phyloP scores from a whole-genome alignment of 2,888 invertebrate species.

The Epinotia ramella region DNA sequence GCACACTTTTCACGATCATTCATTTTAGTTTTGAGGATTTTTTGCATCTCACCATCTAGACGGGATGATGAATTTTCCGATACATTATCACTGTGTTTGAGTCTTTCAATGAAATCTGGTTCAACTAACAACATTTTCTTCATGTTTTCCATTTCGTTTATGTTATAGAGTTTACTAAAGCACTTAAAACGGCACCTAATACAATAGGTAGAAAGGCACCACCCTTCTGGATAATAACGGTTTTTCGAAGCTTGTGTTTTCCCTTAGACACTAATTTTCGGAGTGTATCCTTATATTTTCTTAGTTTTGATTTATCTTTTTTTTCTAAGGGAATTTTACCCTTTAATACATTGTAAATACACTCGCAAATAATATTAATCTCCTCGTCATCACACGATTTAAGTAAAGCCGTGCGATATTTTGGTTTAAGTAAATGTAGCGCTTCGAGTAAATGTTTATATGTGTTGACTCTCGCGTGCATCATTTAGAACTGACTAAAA shows the following conservation, averaged over 20 bases:
- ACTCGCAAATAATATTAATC: conserved; percentile 42
- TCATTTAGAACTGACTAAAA: conserved; percentile 48
- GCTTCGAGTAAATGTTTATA: conserved; percentile 48
- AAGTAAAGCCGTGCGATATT: conserved; percentile 49
- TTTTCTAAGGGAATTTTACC: conserved; percentile 31
- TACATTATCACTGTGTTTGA: conserved; percentile 41
- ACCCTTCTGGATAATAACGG: conserved; percentile 33
- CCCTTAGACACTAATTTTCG: conserved; percentile 10
- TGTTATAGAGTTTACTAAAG: conserved; percentile 38
- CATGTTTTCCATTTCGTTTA: conserved; percentile 42
- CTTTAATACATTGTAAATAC: conserved; percentile 41
- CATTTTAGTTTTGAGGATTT: conserved; percentile 47
- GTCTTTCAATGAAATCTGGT: conserved; percentile 48
- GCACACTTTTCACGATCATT: conserved; percentile 51
- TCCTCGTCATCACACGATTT: conserved; percentile 48
- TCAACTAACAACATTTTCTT: conserved; percentile 50
- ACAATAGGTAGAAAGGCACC: conserved; percentile 41
- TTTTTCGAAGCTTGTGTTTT: conserved; percentile 17
- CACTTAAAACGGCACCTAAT: conserved; percentile 48
- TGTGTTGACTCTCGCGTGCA: conserved; percentile 47
- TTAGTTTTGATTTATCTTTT: conserved; percentile 24
- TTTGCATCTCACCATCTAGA: conserved; percentile 49
- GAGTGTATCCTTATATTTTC: conserved; percentile 33
- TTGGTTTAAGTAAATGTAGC: conserved; percentile 47
- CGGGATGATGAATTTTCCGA: conserved; percentile 42